Evolutionary conservation across 2,113 vertebrate genomes (phyloP), one percentile per base, ranked within the genome.

Genomic region (Alexandromys fortis): DNA sequence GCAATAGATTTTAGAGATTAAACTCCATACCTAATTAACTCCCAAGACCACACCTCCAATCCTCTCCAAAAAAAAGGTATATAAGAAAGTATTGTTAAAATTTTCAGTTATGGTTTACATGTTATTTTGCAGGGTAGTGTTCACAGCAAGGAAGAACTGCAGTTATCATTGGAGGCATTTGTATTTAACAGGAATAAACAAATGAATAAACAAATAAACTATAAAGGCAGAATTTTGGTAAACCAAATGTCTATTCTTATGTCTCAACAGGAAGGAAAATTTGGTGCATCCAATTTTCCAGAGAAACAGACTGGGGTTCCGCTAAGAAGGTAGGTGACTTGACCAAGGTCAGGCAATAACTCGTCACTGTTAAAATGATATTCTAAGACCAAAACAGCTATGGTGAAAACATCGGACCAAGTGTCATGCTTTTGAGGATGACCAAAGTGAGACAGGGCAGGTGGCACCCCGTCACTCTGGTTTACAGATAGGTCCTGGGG

Each of bases 401-500:
- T 49, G 10, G 21, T 83, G 47, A 68, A 68, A 35, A 10, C 22
- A 5, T 1, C 1, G 47, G 28, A 52, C 42, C 4, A 10, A 38
- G 3, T 1, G 96, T 45, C 65, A 22, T 63, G 92, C 26, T 3
- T 83, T 85, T 49, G 52, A 97, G 90, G 96, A 97, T 94, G 24
- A 89, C 65, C 55, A 70, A 81, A 89, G 93, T 85, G 38, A 68
- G 0, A 33, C 0, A 0, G 87, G 61, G 88, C 81, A 63, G 83
- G 68, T 67, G 75, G 65, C 10, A 0, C 92, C 63, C 2, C 1
- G 10, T 96, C 61, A 1, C 0, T 86, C 98, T 97, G n/a, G 87
- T 83, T 92, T 87, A 47, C 86, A 83, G 38, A 90, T 26, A 83
- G 92, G 81, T 73, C 88, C 78, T 75, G 75, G 2, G 77, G 28